A percentile compares a stretch with the other conserved stretches of the same genome.
These are phyloP conservation scores for Argopecten irradians DNA, from an alignment of 1,140 invertebrate genomes.

Conservation along the genomic window DNA sequence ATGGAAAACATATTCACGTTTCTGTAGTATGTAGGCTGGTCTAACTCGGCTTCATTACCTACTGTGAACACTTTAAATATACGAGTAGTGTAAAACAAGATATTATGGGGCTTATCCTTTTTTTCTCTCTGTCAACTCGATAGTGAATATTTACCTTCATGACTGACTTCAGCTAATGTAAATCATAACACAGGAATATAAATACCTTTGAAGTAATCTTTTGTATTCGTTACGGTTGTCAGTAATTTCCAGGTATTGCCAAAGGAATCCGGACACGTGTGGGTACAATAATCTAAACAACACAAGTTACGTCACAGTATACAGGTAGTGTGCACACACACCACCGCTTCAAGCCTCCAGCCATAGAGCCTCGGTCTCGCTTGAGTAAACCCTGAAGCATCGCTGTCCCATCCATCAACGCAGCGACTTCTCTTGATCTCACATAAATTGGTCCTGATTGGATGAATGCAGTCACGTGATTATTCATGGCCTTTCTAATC, in stretches of 20 bases:
- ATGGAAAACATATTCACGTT: conserved; percentile 10
- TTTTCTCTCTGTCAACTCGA: neutral
- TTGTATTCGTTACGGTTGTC: neutral
- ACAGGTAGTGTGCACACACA: conserved; percentile 20
- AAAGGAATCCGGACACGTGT: conserved; percentile 7
- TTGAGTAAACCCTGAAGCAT: conserved; percentile 21
- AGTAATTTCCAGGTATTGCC: neutral
- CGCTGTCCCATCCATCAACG: conserved; percentile 14
- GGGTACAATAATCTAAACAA: neutral
- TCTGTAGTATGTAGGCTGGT: conserved; percentile 1
- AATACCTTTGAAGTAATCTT: conserved; percentile 23
- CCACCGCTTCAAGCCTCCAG: neutral
- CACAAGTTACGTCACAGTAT: neutral
- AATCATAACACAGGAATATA: neutral
- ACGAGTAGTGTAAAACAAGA: neutral
- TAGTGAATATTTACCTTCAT: neutral
- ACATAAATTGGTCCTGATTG: conserved; percentile 63
- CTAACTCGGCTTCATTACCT: neutral
- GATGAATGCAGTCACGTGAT: conserved; percentile 65
- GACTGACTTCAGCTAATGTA: neutral
- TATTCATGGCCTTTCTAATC: conserved; percentile 60
- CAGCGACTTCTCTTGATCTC: conserved; percentile 49
- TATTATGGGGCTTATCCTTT: neutral
- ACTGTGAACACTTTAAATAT: neutral
- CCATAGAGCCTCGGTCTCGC: conserved; percentile 19